These are phyloP conservation scores for Notothenia coriiceps DNA, from an alignment of 2,113 vertebrate genomes.

Conservation along the genomic window DNA sequence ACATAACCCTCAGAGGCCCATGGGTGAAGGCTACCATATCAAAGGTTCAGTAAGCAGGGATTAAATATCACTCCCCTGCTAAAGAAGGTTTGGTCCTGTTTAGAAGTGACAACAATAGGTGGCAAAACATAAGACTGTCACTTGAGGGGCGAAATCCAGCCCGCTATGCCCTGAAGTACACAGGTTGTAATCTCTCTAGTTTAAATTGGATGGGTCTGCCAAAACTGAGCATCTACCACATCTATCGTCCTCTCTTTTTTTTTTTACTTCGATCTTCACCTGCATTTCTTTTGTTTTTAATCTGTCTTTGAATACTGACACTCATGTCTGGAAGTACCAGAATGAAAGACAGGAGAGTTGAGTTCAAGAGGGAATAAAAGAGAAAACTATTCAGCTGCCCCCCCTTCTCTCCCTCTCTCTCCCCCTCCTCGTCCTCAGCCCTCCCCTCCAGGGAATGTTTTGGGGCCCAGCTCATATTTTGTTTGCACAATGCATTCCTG, in stretches of 20 bases:
- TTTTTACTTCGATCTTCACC: constrained; percentile 16
- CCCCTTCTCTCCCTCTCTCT: constrained; percentile 35
- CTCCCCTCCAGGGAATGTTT: constrained; percentile 83
- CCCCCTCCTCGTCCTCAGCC: constrained; percentile 49
- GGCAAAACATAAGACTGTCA: constrained; percentile 73
- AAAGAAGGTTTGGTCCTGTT: constrained; percentile 72
- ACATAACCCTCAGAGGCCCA: constrained; percentile 69
- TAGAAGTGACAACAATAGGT: constrained; percentile 81
- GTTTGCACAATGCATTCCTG: constrained; percentile 88
- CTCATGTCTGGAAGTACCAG: constrained; percentile 51
- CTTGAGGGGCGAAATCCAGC: constrained; percentile 78
- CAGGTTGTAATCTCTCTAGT: constrained; percentile 58
- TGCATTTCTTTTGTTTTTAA: constrained; percentile 40
- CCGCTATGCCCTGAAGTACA: constrained; percentile 61
- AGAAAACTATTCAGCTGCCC: constrained; percentile 49
- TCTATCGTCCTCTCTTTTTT: not conserved
- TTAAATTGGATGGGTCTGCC: constrained; percentile 63
- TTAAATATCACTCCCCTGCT: constrained; percentile 78
- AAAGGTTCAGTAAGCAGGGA: constrained; percentile 80
- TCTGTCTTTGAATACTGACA: constrained; percentile 48
- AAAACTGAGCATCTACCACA: constrained; percentile 30
- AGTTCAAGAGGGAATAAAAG: constrained; percentile 63
- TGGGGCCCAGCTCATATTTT: constrained; percentile 87
- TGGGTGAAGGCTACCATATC: constrained; percentile 81
- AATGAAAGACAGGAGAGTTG: constrained; percentile 65